These are phyloP conservation scores for Amphiprion percula DNA, from an alignment of 2,113 vertebrate species.

Conservation along the genomic window DNA sequence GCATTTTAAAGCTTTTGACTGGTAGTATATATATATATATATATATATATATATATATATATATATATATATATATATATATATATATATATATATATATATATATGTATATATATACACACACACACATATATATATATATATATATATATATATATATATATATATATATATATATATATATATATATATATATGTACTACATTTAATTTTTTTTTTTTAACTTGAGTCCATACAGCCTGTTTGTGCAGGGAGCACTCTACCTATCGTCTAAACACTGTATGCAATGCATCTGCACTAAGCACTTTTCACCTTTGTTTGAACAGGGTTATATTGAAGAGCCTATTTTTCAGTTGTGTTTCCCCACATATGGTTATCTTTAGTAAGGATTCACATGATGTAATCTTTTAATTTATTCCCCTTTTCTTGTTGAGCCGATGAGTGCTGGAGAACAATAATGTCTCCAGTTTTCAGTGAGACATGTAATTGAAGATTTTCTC, in stretches of 20 bases:
- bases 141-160: no score
- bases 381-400: conserved; percentile 42
- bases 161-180: no score
- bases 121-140: no score
- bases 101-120: no score
- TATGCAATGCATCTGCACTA: neutral
- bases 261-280: conserved; percentile 8
- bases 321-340: neutral
- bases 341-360: neutral
- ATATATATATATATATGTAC: no score
- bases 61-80: no score
- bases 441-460: conserved; percentile 59
- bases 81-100: no score
- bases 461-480: conserved; percentile 34
- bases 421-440: conserved; percentile 14
- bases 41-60: no score
- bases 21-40: no score
- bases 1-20: no score
- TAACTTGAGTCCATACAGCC: conserved; percentile 27
- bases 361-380: conserved; percentile 21
- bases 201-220: neutral
- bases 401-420: conserved; percentile 42
- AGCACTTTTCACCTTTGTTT: conserved; percentile 7
- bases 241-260: conserved; percentile 55
- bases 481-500: conserved; percentile 53